A percentile compares a stretch with the other conserved stretches of the same genome.
These are phyloP conservation scores for Polydrusus tereticollis DNA, from an alignment of 2,888 invertebrate species.

Conservation along the genomic window DNA sequence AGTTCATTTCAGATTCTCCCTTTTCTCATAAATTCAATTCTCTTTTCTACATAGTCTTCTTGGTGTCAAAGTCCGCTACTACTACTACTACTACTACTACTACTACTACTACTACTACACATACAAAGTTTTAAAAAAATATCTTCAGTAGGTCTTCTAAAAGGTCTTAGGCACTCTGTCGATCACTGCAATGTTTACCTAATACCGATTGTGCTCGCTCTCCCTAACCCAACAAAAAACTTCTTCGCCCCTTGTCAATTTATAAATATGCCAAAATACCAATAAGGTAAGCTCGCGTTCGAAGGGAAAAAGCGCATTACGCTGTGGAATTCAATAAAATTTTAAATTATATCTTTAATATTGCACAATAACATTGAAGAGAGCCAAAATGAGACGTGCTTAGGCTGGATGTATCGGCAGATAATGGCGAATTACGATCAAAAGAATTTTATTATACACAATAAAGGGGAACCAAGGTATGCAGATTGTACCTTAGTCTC, in stretches of 20 bases:
- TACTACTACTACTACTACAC: too few relatives aligned
- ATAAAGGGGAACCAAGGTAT: slow-evolving; percentile 47
- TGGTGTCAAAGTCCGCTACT: too few relatives aligned
- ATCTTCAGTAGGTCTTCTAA: too few relatives aligned
- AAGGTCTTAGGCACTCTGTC: too few relatives aligned
- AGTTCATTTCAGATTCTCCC: too few relatives aligned
- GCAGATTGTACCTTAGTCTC: slow-evolving; percentile 26
- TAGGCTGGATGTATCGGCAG: slow-evolving; percentile 44
- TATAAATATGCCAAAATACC: slow-evolving; percentile 61
- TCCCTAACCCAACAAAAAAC: slow-evolving; percentile 14
- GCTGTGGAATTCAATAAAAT: slow-evolving; percentile 56
- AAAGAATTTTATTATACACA: slow-evolving; percentile 50
- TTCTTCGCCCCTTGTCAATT: slow-evolving; percentile 50
- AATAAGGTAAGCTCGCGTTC: slow-evolving; percentile 58
- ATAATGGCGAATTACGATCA: slow-evolving; percentile 51
- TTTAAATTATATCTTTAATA: slow-evolving; percentile 57
- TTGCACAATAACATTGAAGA: slow-evolving; percentile 52
- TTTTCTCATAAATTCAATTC: too few relatives aligned
- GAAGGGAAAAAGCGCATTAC: slow-evolving; percentile 54
- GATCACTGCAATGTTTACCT: neutral
- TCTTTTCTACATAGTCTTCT: too few relatives aligned
- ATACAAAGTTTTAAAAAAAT: too few relatives aligned
- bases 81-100: too few relatives aligned
- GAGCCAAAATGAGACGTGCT: slow-evolving; percentile 35
- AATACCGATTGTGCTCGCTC: neutral